Conservation (phyloP, 2,797 vertebrate genomes). For the Echeneis naucrates region DNA sequence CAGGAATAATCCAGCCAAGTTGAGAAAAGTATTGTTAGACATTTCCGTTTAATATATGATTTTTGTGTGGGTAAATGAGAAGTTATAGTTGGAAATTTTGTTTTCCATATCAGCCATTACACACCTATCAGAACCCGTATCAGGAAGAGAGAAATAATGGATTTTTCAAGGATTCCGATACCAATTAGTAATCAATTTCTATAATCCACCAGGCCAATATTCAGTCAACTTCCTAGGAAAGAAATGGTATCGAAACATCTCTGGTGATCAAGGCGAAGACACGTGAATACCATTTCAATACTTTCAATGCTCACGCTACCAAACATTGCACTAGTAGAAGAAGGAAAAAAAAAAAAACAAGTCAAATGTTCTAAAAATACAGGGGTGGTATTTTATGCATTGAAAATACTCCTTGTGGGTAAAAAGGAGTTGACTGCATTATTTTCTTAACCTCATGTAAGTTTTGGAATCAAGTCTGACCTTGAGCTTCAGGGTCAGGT, state of each 20-base stretch:
- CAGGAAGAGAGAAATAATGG: no score
- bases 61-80: neutral
- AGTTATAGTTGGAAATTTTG: neutral
- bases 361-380: neutral
- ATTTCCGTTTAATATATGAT: slow-evolving; percentile 25
- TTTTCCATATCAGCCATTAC: no score
- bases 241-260: neutral
- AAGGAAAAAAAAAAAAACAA: no score
- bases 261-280: neutral
- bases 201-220: no score
- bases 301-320: neutral
- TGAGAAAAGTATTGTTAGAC: slow-evolving; percentile 29
- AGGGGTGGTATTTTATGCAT: neutral
- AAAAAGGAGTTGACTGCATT: neutral
- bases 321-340: no score
- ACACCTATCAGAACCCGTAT: no score
- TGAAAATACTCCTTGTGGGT: neutral
- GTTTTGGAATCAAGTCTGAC: neutral
- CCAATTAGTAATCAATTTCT: no score
- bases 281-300: neutral
- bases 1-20: slow-evolving; percentile 48
- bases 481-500: neutral
- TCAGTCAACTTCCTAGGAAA: no score
- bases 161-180: no score
- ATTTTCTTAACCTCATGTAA: neutral